A percentile compares a stretch with the other conserved stretches of the same genome.
Conservation (phyloP, 2,888 invertebrate species). For the Caenorhabditis auriculariae region DNA sequence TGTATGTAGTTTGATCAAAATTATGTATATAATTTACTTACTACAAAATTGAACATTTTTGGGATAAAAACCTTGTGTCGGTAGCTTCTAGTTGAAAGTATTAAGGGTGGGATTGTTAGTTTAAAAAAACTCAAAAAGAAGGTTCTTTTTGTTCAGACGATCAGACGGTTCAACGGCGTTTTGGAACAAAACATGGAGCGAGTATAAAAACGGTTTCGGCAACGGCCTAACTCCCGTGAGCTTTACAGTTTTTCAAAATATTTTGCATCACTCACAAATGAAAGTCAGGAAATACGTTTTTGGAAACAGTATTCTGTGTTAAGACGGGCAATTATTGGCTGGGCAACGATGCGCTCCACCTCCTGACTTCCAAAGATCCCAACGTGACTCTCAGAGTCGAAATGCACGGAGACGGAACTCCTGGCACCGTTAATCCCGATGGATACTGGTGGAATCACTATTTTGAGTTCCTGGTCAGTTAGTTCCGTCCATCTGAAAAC, state of each 20-base stretch:
- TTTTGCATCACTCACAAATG: not conserved
- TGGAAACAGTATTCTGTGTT: conserved; percentile 1
- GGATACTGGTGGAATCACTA: conserved; percentile 39
- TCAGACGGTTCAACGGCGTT: conserved; percentile 34
- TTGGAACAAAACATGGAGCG: conserved; percentile 50
- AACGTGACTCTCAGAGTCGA: conserved; percentile 44
- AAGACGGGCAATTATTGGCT: conserved; percentile 42
- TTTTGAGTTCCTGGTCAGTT: conserved; percentile 17
- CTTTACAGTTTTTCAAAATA: not conserved
- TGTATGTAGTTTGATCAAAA: no score
- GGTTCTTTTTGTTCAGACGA: conserved; percentile 26
- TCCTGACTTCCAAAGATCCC: conserved; percentile 16
- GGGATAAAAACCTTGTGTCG: no score
- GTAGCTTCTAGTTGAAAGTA: no score
- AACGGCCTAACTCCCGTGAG: conserved; percentile 4
- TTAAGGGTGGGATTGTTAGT: not conserved
- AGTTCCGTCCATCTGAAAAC: not conserved
- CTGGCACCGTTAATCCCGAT: conserved; percentile 26
- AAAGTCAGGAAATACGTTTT: not conserved
- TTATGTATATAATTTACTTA: no score
- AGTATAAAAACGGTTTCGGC: conserved; percentile 51
- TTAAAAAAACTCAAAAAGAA: not conserved
- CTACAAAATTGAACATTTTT: no score
- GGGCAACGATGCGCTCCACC: conserved; percentile 52
- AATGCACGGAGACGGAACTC: conserved; percentile 50